Base-by-base conservation (phyloP, 1,140 invertebrate species). In the Dinoponera quadriceps region DNA sequence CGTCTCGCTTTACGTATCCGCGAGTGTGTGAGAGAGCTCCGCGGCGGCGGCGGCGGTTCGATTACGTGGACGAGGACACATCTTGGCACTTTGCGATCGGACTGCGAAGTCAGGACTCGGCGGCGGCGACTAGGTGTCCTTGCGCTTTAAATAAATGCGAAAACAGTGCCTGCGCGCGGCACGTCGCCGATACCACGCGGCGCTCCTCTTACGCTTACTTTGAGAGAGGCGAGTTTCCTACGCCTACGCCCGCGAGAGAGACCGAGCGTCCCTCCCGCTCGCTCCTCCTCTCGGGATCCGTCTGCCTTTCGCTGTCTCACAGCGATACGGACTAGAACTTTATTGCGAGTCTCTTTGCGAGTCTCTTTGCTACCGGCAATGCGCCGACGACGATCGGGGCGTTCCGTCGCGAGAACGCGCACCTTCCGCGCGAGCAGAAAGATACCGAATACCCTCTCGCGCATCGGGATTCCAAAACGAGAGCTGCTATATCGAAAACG, bases 101-200 rank as follows among this genome's bases (percentile, higher is more conserved):
- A 87, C 82, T 84, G 89, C 84, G 60, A 80, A 88, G 87, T 82
- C 91, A 82, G 91, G 87, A 90, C 91, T 90, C 87, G 38, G 38
- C 38, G 33, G 62, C 18, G 63, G 18, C 75, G 89, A 93, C 92
- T 92, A 93, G 91, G 83, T 93, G 92, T 93, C 92, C 92, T 93
- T 93, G 92, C 88, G 91, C 91, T 91, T 93, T 92, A 93, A 93
- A 92, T 93, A 93, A 93, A 92, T 92, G 91, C 90, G 90, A 92
- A 92, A 93, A 92, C 88, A 90, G 78, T 87, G 85, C 83, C 84
- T 90, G 82, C 73, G 59, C 63, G 63, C 81, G 82, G 83, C 85
- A 68, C 83, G 66, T 77, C 88, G 86, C 85, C 89, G 82, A 74
- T 77, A 82, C 49, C 69, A 62, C 74, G 86, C 83, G 71, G 84